Percentiles rank a stretch among this genome's conserved stretches.
Evolutionary conservation across 2,888 invertebrate species (phyloP).

Genomic region (Drosophila fulvimacula): DNA sequence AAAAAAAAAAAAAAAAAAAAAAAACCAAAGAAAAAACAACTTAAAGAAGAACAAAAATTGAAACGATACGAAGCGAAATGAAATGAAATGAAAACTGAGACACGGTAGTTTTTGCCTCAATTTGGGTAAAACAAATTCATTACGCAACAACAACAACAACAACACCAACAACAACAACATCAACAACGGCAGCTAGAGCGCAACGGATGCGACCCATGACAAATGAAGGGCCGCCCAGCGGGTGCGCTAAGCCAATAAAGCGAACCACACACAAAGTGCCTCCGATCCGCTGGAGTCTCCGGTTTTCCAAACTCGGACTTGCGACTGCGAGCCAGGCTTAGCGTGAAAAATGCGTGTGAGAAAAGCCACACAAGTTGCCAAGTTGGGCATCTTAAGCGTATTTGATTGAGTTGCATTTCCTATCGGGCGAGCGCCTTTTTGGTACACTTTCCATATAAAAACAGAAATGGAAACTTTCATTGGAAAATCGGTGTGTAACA

Average conservation of each 20-base stretch:
- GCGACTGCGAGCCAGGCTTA: conserved; percentile 41
- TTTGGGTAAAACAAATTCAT: conserved; percentile 72
- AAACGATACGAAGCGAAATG: conserved; percentile 29
- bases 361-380: conserved; percentile 74
- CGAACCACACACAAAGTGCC: conserved; percentile 56
- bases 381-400: conserved; percentile 43
- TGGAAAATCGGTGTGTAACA: conserved; percentile 64
- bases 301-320: conserved; percentile 19
- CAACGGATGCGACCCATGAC: conserved; percentile 62
- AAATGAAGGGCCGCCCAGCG: conserved; percentile 69
- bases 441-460: conserved; percentile 47
- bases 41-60: conserved; percentile 6
- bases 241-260: conserved; percentile 55
- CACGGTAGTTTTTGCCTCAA: conserved; percentile 52
- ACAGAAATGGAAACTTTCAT: conserved; percentile 64
- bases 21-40: conserved; percentile 5
- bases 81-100: conserved; percentile 55
- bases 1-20: conserved; percentile 27
- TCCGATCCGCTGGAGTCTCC: conserved; percentile 12
- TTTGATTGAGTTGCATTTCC: conserved; percentile 76
- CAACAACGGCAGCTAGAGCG: conserved; percentile 28
- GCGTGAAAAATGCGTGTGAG: conserved; percentile 74
- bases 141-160: conserved; percentile 50
- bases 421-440: conserved; percentile 6
- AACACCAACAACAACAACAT: conserved; percentile 11